Evolutionary conservation across 2,113 vertebrate genomes (phyloP).

Genomic region (Emydura subglobosa): DNA sequence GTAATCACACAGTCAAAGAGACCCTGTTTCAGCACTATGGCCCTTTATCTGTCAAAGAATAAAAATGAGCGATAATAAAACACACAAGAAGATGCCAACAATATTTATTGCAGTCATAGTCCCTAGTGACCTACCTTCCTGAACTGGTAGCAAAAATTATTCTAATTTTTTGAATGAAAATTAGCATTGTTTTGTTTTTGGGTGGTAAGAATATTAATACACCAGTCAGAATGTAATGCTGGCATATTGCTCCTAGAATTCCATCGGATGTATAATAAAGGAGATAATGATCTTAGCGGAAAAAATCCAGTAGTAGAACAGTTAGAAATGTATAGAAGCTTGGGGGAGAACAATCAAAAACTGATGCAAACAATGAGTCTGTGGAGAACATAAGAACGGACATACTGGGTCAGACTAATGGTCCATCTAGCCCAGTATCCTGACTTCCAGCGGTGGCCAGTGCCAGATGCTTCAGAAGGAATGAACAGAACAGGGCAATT

Average conservation of each 20-base stretch:
- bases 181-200: not conserved
- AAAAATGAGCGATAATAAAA: constrained; percentile 37
- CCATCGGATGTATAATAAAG: not conserved
- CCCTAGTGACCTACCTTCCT: not conserved
- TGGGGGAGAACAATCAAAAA: not conserved
- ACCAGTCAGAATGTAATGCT: not conserved
- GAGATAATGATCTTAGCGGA: not conserved
- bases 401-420: too few relatives aligned
- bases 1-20: constrained; percentile 11
- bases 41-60: not conserved
- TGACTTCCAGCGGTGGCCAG: too few relatives aligned
- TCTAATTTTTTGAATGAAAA: not conserved
- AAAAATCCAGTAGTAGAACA: not conserved
- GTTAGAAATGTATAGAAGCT: not conserved
- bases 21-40: not conserved
- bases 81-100: not conserved
- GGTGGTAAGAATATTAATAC: not conserved
- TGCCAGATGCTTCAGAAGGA: too few relatives aligned
- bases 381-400: too few relatives aligned
- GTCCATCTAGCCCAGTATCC: too few relatives aligned
- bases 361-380: too few relatives aligned
- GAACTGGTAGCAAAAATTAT: not conserved
- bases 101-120: constrained; percentile 16
- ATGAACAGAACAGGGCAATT: too few relatives aligned
- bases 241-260: not conserved